phyloP scores from a whole-genome alignment of 2,113 vertebrate species.

The Sisor rabdophorus region DNA sequence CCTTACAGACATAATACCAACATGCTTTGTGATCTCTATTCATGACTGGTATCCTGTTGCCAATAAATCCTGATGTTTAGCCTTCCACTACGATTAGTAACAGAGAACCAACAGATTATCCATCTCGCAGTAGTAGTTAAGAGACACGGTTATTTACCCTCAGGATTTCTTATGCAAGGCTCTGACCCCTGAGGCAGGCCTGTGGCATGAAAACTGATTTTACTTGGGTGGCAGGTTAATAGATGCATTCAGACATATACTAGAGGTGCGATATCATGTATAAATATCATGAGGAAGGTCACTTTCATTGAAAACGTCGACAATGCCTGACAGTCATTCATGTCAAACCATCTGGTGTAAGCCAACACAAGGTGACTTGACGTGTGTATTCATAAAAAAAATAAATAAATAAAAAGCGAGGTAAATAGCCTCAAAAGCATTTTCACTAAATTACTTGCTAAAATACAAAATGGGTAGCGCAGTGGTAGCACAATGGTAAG shows the following conservation, averaged over 20 bases:
- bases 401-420: neutral
- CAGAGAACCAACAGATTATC: neutral
- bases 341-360: neutral
- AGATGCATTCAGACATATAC: slow-evolving; percentile 51
- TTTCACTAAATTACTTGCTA: neutral
- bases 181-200: slow-evolving; percentile 73
- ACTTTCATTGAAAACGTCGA: slow-evolving; percentile 3
- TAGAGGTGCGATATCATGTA: slow-evolving; percentile 1
- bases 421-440: neutral
- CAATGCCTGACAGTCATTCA: neutral
- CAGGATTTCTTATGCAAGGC: slow-evolving; percentile 52
- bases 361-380: neutral
- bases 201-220: slow-evolving; percentile 63
- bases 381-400: neutral
- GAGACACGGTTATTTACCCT: slow-evolving; percentile 21
- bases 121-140: slow-evolving; percentile 16
- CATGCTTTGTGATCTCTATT: slow-evolving; percentile 17
- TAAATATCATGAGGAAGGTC: slow-evolving; percentile 21
- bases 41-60: neutral
- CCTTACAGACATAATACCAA: neutral
- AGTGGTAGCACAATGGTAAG: no score
- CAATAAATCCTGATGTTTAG: neutral
- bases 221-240: slow-evolving; percentile 66
- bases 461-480: neutral
- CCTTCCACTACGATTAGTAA: neutral